Evolutionary conservation across 2,888 invertebrate species (phyloP).

Genomic region (Scaeva pyrastri): DNA sequence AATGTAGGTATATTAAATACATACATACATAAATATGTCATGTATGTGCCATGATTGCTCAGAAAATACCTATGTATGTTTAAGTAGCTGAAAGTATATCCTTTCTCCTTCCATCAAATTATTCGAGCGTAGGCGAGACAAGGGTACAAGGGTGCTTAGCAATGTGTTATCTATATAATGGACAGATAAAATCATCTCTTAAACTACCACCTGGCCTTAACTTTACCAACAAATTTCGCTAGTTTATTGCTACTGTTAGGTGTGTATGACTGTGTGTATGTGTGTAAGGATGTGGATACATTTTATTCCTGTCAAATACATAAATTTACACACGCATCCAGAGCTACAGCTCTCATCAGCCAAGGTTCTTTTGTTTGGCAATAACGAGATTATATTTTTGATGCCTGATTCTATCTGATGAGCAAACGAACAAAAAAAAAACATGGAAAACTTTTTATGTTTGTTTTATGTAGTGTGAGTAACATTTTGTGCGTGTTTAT

Average conservation of each 20-base stretch:
- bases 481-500: conserved; percentile 19
- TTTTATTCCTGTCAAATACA: conserved; percentile 42
- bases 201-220: conserved; percentile 31
- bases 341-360: background rate
- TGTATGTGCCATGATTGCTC: background rate
- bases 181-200: conserved; percentile 25
- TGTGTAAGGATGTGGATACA: conserved; percentile 1
- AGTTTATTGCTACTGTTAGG: conserved; percentile 39
- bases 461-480: background rate
- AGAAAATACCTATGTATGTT: background rate
- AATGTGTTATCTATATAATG: conserved; percentile 38
- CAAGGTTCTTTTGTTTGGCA: conserved; percentile 15
- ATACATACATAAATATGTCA: background rate
- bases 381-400: conserved; percentile 18
- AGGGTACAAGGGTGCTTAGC: conserved; percentile 7
- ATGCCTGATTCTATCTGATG: background rate
- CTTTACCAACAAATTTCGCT: conserved; percentile 19
- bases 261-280: background rate
- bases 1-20: too few species aligned
- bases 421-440: background rate
- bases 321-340: conserved; percentile 26
- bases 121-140: conserved; percentile 1
- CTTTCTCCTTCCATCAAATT: conserved; percentile 14
- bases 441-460: conserved; percentile 1
- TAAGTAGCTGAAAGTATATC: background rate